Percentiles rank a stretch among this genome's conserved stretches.
Evolutionary conservation across 2,797 vertebrate genomes (phyloP).

Genomic region (Sebastiscus tertius): DNA sequence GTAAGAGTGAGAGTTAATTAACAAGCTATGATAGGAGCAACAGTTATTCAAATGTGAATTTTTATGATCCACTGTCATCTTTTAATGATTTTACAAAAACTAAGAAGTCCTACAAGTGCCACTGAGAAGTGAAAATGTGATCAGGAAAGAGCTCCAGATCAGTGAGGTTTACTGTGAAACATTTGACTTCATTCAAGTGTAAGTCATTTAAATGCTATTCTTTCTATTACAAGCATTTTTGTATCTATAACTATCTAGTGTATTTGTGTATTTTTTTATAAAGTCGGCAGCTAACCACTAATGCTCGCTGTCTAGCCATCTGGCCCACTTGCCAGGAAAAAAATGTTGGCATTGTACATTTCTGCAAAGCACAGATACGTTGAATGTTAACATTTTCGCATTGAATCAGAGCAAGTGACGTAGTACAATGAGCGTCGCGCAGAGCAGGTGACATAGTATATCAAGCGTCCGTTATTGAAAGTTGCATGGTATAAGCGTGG

Average conservation of each 20-base stretch:
- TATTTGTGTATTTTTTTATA: neutral
- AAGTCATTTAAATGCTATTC: neutral
- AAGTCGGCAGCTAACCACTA: neutral
- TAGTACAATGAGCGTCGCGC: neutral
- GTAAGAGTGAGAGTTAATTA: neutral
- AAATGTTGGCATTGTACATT: neutral
- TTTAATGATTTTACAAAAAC: neutral
- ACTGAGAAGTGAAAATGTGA: neutral
- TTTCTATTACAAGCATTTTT: neutral
- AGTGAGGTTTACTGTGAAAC: neutral
- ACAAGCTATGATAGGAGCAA: neutral
- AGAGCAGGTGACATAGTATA: neutral
- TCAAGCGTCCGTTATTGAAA: fast-evolving
- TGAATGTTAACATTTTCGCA: neutral
- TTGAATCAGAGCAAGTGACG: neutral
- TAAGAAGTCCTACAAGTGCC: neutral
- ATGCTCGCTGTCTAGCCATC: neutral
- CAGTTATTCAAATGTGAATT: neutral
- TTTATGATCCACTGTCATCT: neutral
- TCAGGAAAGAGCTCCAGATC: neutral
- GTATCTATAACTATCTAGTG: neutral
- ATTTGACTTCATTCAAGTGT: neutral
- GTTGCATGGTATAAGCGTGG: fast-evolving
- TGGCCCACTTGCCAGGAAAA: neutral
- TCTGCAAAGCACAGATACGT: neutral